A percentile compares a stretch with the other conserved stretches of the same genome.
Conservation (phyloP, 2,797 vertebrate genomes). For the Microcaecilia unicolor region DNA sequence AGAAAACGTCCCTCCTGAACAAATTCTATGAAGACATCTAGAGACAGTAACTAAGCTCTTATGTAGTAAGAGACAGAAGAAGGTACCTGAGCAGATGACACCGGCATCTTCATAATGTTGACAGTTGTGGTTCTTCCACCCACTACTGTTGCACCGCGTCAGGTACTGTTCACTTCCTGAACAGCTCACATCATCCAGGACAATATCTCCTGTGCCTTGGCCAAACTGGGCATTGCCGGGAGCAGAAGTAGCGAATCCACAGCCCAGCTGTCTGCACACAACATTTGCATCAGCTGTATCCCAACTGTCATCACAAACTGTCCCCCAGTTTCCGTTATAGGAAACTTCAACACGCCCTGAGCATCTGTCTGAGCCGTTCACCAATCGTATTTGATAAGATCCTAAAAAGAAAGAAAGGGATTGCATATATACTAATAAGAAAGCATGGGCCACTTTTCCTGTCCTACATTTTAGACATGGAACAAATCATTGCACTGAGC, state of each 20-base stretch:
- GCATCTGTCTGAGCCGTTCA: background rate
- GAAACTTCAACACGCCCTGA: background rate
- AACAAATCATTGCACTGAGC: too few relatives aligned
- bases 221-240: too few relatives aligned
- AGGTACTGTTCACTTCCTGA: background rate
- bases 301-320: conserved; percentile 1
- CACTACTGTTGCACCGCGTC: background rate
- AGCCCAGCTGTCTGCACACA: background rate
- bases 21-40: too few relatives aligned
- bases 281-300: background rate
- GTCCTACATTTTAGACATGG: too few relatives aligned
- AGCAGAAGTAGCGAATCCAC: background rate
- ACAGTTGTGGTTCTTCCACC: background rate
- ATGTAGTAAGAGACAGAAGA: background rate
- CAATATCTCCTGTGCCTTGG: background rate
- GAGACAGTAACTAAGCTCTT: too few relatives aligned
- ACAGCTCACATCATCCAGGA: background rate
- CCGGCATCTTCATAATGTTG: background rate
- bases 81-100: conserved; percentile 17
- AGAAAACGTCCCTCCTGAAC: too few relatives aligned
- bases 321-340: background rate
- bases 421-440: too few relatives aligned
- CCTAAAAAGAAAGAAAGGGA: too few relatives aligned
- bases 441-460: too few relatives aligned
- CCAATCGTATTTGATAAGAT: too few relatives aligned